Evolutionary conservation across 2,113 vertebrate species (phyloP).

Genomic region (Pollimyrus isidori): DNA sequence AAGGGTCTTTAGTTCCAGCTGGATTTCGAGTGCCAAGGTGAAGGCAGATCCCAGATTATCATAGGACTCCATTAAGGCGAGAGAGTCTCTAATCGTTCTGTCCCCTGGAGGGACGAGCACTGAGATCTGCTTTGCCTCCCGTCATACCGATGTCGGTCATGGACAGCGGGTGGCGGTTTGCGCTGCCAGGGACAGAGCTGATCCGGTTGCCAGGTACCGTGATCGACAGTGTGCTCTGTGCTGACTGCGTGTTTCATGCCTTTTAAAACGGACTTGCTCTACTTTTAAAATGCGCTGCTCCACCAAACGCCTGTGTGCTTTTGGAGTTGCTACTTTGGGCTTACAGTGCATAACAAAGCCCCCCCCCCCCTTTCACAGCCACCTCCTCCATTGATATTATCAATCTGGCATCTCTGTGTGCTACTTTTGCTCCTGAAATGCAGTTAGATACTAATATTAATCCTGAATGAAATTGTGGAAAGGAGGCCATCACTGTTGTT

Average conservation of each 20-base stretch:
- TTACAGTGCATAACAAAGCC: not conserved
- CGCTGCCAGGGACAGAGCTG: not conserved
- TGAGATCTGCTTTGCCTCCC: not conserved
- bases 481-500: not conserved
- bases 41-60: not conserved
- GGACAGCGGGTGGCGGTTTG: too few species aligned
- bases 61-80: not conserved
- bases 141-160: not conserved
- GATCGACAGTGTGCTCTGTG: not conserved
- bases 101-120: not conserved
- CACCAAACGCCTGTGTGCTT: not conserved
- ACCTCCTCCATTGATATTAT: not conserved
- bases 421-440: not conserved
- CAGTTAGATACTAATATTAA: not conserved
- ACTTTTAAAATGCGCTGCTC: not conserved
- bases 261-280: not conserved
- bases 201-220: slow-evolving; percentile 55
- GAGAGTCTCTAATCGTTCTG: not conserved
- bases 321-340: not conserved
- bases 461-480: not conserved
- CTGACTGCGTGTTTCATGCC: not conserved
- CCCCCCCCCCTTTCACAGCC: not conserved
- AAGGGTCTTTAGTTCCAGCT: not conserved
- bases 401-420: not conserved
- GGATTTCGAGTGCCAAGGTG: not conserved